Conservation (phyloP, 2,797 vertebrate genomes). For the Gila robusta region DNA sequence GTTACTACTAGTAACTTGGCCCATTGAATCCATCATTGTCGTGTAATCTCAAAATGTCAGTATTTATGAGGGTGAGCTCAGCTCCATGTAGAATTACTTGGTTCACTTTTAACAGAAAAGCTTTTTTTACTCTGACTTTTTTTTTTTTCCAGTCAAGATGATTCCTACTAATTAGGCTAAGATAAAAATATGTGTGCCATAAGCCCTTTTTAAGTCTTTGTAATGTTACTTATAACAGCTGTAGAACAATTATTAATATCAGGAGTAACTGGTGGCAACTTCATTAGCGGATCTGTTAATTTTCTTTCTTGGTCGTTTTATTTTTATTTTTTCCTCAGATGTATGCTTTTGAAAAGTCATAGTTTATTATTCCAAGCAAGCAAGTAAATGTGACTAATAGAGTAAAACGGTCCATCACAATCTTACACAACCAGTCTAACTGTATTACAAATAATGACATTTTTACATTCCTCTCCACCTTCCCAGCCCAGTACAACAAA, state of each 20-base stretch:
- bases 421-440: not conserved
- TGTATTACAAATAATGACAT: not conserved
- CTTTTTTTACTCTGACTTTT: not conserved
- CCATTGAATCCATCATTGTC: too few species aligned
- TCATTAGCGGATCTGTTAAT: not conserved
- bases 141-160: not conserved
- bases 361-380: not conserved
- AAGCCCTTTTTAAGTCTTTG: not conserved
- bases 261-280: not conserved
- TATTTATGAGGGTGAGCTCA: not conserved
- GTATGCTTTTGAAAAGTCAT: not conserved
- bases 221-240: not conserved
- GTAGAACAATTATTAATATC: not conserved
- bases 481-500: not conserved
- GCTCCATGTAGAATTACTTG: not conserved
- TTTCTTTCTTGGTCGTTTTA: not conserved
- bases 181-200: constrained; percentile 9
- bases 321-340: not conserved
- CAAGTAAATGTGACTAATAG: not conserved
- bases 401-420: not conserved
- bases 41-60: not conserved
- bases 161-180: constrained; percentile 1
- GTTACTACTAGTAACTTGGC: not conserved
- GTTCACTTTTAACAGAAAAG: not conserved
- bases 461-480: constrained; percentile 27